Evolutionary conservation across 2,797 vertebrate genomes (phyloP), one percentile per base, ranked within the genome.

Genomic region (Crenuchus spilurus): DNA sequence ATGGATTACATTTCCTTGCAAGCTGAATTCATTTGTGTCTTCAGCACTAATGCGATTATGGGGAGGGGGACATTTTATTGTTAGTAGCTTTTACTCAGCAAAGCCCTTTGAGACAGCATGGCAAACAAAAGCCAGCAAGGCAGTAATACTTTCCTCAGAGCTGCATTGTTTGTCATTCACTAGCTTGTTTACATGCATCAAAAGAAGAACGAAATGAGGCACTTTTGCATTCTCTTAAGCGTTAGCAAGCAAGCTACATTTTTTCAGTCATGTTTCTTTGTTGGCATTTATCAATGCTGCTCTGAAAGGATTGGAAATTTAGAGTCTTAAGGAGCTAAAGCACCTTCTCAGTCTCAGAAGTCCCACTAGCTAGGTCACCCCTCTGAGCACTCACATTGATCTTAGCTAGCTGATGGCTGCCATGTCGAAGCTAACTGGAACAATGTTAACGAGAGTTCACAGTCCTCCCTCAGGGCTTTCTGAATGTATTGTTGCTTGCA

Each of bases 21-120:
- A 35, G 63, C 35, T 55, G 63, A 61, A 57, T 78, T 81, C 57
- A 67, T 48, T 63, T 48, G 48, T 13, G 71, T 67, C 62, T 55
- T 63, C 41, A 42, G 62, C 13, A 16, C 22, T 46, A 58, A 72
- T 57, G 57, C n/a, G 57, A 72, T 75, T 75, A 84, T 58, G 31
- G 58, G 28, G 81, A 77, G 76, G 76, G 68, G 81, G 78, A 10
- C 63, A 42, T n/a, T 51, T 61, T 67, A 52, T 39, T 46, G 77
- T 77, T 26, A 10, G 60, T 80, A 74, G 73, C 78, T 82, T 87
- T 85, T 82, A 80, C 82, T 83, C 82, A 77, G 79, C 75, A 80
- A 52, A 81, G 74, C 80, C 84, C 82, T 77, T 39, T 18, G 82
- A 85, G 84, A 62, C 37, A n/a, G 22, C 57, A 41, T 2, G 20